Percentiles rank a stretch among this genome's conserved stretches.
phyloP scores from a whole-genome alignment of 2,888 invertebrate genomes.

The Perizoma affinitatum region DNA sequence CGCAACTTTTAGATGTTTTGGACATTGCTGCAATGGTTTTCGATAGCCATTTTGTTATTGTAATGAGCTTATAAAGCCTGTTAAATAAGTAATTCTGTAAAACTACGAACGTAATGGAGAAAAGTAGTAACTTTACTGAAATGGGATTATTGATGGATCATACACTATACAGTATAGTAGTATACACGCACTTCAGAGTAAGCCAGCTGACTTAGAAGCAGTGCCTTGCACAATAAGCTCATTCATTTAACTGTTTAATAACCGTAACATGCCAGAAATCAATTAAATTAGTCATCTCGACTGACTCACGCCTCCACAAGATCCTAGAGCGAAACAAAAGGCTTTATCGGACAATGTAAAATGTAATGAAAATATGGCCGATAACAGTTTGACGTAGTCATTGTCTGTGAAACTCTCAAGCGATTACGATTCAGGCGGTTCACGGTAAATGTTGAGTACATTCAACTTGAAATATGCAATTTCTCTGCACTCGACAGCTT shows the following conservation, averaged over 20 bases:
- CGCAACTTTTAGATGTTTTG: too few species aligned
- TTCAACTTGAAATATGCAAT: conserved; percentile 20
- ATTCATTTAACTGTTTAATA: conserved; percentile 67
- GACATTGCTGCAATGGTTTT: too few species aligned
- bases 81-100: too few species aligned
- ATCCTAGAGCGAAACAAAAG: conserved; percentile 51
- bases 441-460: conserved; percentile 7
- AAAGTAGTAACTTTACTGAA: too few species aligned
- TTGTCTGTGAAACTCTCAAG: conserved; percentile 27
- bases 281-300: conserved; percentile 68
- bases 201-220: conserved; percentile 11
- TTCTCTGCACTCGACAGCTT: background rate
- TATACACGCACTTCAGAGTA: background rate
- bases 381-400: conserved; percentile 25
- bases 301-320: conserved; percentile 63
- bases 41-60: too few species aligned
- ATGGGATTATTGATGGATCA: too few species aligned
- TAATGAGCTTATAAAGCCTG: too few species aligned
- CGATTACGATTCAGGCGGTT: conserved; percentile 21
- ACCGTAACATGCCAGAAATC: conserved; percentile 74
- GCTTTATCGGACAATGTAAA: conserved; percentile 49
- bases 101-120: too few species aligned
- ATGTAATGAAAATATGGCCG: conserved; percentile 30
- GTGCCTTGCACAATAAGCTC: conserved; percentile 53
- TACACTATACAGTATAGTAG: too few species aligned